Conservation (phyloP, 2,113 vertebrate genomes). For the Glaucomys volans region DNA sequence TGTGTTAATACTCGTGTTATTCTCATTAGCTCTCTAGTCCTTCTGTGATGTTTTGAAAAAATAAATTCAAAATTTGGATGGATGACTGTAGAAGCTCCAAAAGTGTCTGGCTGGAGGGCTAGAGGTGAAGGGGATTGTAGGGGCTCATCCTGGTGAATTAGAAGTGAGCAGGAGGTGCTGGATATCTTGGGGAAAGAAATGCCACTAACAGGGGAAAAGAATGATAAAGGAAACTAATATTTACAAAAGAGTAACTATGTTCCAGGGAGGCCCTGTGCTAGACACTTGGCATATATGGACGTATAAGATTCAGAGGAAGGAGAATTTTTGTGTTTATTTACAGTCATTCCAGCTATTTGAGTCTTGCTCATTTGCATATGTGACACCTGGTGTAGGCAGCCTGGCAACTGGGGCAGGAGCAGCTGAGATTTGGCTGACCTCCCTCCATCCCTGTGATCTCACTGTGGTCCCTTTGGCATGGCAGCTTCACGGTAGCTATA, state of each 20-base stretch:
- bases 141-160: not conserved
- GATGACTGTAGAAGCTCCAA: not conserved
- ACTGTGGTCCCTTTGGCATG: not conserved
- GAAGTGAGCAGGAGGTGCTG: not conserved
- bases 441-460: not conserved
- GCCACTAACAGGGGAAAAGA: not conserved
- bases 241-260: not conserved
- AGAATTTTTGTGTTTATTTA: slow-evolving; percentile 17
- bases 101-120: not conserved
- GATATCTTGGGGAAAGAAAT: not conserved
- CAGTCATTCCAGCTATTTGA: not conserved
- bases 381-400: not conserved
- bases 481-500: not conserved
- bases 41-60: not conserved
- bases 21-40: not conserved
- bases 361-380: not conserved
- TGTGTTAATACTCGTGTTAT: not conserved
- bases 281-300: not conserved
- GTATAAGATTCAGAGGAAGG: not conserved
- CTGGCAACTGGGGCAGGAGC: not conserved
- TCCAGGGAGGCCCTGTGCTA: not conserved
- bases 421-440: not conserved
- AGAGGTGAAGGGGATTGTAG: not conserved
- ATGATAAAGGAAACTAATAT: not conserved
- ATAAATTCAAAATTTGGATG: not conserved